Percentiles rank a stretch among this genome's conserved stretches.
Conservation (phyloP, 2,888 invertebrate species). For the Dascillus cervinus region DNA sequence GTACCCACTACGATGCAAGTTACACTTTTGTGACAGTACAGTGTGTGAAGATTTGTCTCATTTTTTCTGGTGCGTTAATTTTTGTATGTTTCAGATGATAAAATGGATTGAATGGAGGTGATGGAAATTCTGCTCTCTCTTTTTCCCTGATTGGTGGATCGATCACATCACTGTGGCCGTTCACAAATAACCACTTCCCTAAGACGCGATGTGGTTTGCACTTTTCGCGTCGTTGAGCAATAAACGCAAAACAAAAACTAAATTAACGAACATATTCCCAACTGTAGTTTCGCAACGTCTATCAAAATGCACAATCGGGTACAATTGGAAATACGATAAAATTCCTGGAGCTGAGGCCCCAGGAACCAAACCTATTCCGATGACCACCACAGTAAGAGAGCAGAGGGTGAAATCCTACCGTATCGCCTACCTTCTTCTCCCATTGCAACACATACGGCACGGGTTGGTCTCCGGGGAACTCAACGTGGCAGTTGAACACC, state of each 20-base stretch:
- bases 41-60: constrained; percentile 19
- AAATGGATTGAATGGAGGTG: constrained; percentile 7
- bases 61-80: too few relatives aligned
- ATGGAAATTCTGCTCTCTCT: constrained; percentile 23
- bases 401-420: constrained; percentile 74
- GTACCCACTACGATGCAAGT: too few relatives aligned
- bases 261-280: constrained; percentile 10
- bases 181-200: constrained; percentile 25
- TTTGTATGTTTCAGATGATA: constrained; percentile 7
- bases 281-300: constrained; percentile 14
- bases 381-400: constrained; percentile 38
- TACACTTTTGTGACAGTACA: constrained; percentile 26
- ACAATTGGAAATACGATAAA: neutral
- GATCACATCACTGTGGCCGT: constrained; percentile 31
- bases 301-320: constrained; percentile 6
- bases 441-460: constrained; percentile 98
- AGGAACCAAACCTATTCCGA: constrained; percentile 25
- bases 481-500: constrained; percentile 96
- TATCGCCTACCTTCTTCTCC: constrained; percentile 98
- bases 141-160: constrained; percentile 21
- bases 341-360: constrained; percentile 5
- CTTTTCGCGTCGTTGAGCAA: constrained; percentile 24
- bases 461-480: constrained; percentile 91
- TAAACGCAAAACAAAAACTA: constrained; percentile 11
- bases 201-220: constrained; percentile 30